phyloP scores from a whole-genome alignment of 2,888 invertebrate genomes.

The Nectonema munidae region DNA sequence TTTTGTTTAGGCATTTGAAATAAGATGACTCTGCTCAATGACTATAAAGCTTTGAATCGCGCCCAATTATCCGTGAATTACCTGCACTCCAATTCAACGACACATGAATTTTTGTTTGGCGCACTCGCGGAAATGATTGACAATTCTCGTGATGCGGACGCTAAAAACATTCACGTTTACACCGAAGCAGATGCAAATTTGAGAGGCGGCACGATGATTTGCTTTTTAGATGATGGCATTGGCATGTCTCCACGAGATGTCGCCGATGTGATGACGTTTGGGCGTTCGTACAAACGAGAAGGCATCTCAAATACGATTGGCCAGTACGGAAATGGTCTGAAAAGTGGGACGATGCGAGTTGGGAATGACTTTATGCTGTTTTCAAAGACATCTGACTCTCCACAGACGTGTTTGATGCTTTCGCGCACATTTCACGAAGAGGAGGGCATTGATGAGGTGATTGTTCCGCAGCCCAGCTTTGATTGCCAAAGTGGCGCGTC shows the following conservation, averaged over 20 bases:
- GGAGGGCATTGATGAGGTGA: constrained; percentile 24
- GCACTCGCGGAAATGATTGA: constrained; percentile 26
- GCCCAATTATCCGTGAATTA: constrained; percentile 17
- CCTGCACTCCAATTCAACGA: constrained; percentile 17
- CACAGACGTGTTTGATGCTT: constrained; percentile 24
- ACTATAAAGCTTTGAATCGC: constrained; percentile 15
- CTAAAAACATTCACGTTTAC: constrained; percentile 24
- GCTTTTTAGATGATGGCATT: constrained; percentile 26
- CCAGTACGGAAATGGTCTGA: constrained; percentile 27
- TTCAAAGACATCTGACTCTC: constrained; percentile 23
- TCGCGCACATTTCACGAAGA: constrained; percentile 26
- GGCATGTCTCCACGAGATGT: constrained; percentile 26
- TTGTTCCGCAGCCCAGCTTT: constrained; percentile 26
- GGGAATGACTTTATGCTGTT: constrained; percentile 26
- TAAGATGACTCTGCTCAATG: too few species aligned
- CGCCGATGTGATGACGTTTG: constrained; percentile 24
- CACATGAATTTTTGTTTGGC: constrained; percentile 22
- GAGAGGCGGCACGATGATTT: constrained; percentile 23
- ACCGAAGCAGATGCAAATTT: constrained; percentile 20
- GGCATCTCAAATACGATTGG: constrained; percentile 25
- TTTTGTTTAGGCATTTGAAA: too few species aligned
- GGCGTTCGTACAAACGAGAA: constrained; percentile 23
- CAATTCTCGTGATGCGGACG: constrained; percentile 26
- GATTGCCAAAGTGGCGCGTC: constrained; percentile 21
- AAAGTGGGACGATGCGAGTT: constrained; percentile 27